A percentile compares a stretch with the other conserved stretches of the same genome.
Evolutionary conservation across 1,140 invertebrate species (phyloP).

Genomic region (Trichonephila inaurata): DNA sequence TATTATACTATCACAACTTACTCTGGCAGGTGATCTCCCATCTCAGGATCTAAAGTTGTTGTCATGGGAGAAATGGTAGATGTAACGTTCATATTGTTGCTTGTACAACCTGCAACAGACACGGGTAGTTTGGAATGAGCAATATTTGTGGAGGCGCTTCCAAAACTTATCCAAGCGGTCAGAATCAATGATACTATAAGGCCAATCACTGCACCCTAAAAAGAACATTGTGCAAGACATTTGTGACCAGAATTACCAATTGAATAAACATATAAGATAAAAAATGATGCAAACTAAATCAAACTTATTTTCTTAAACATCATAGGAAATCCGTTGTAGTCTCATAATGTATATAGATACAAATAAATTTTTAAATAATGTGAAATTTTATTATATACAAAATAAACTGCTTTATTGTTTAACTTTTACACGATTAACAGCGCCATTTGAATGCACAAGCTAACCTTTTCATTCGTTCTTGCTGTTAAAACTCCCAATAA

Average conservation of each 20-base stretch:
- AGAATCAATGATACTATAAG: constrained; percentile 86
- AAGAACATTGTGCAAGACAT: background rate
- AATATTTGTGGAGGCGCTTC: constrained; percentile 81
- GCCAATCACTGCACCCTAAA: constrained; percentile 88
- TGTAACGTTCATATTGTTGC: background rate
- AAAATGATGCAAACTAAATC: too few species aligned
- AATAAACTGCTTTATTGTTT: too few species aligned
- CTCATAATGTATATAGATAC: too few species aligned
- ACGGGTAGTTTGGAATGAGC: constrained; percentile 81
- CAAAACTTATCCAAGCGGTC: constrained; percentile 91
- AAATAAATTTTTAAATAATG: too few species aligned
- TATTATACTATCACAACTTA: background rate
- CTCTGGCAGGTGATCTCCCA: background rate
- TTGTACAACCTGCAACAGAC: constrained; percentile 85
- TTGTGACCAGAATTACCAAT: too few species aligned
- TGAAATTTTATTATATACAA: too few species aligned
- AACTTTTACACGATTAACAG: too few species aligned
- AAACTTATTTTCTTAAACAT: too few species aligned
- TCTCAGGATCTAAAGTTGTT: background rate
- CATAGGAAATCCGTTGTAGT: too few species aligned
- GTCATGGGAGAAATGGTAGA: background rate
- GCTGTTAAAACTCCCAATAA: constrained; percentile 89
- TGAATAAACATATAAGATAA: too few species aligned
- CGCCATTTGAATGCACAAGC: background rate
- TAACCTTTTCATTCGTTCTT: constrained; percentile 85